Conservation (phyloP, 2,113 vertebrate genomes). For the Blennius ocellaris region DNA sequence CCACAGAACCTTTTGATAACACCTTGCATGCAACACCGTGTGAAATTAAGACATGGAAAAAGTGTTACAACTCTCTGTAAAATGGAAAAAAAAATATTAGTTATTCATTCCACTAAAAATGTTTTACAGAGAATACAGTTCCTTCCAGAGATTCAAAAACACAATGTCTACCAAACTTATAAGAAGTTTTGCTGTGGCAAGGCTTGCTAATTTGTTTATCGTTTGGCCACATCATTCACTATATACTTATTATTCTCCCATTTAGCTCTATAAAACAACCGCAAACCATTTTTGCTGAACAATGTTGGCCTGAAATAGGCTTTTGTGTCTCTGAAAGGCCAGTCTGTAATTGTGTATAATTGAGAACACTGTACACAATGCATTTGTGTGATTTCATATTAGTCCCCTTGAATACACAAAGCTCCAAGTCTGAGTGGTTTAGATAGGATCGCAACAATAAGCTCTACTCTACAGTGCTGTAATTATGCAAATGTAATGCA, state of each 20-base stretch:
- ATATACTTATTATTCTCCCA: conserved; percentile 48
- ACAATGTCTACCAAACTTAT: conserved; percentile 9
- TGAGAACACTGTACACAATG: conserved; percentile 78
- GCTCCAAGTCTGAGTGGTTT: conserved; percentile 75
- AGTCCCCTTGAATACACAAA: conserved; percentile 72
- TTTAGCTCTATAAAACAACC: conserved; percentile 68
- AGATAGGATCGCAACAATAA: conserved; percentile 79
- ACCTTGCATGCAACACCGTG: too few species aligned
- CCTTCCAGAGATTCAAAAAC: not conserved
- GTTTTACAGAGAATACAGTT: not conserved
- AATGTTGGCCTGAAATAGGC: conserved; percentile 70
- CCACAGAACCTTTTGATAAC: too few species aligned
- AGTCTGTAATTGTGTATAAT: conserved; percentile 75
- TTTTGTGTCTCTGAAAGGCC: conserved; percentile 71
- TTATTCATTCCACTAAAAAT: too few species aligned
- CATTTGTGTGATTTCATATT: conserved; percentile 77
- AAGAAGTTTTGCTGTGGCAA: conserved; percentile 33
- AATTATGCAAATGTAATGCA: conserved; percentile 79
- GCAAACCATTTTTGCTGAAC: conserved; percentile 69
- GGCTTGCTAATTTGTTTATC: conserved; percentile 42
- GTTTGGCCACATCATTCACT: conserved; percentile 43
- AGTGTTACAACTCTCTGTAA: too few species aligned
- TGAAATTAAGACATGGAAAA: too few species aligned
- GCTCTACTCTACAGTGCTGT: conserved; percentile 60
- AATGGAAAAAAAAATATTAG: too few species aligned